Percentiles rank a stretch among this genome's conserved stretches.
Evolutionary conservation across 1,140 invertebrate genomes (phyloP).

Genomic region (Zaprionus capensis): DNA sequence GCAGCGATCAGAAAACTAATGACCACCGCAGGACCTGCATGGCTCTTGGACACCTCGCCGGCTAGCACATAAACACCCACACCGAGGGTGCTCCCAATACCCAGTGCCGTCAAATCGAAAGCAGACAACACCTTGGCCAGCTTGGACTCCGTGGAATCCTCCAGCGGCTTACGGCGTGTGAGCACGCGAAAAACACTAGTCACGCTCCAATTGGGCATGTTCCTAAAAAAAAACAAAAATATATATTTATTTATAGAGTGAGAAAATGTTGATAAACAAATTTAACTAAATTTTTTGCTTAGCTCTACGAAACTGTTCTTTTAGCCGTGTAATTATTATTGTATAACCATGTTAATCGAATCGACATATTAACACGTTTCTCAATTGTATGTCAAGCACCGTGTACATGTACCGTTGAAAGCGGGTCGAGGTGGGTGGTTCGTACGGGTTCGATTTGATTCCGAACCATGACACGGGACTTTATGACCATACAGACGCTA

Average conservation of each 20-base stretch:
- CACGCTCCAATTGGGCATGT: conserved; percentile 72
- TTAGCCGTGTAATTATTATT: conserved; percentile 32
- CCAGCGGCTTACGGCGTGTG: conserved; percentile 76
- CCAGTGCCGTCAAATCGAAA: conserved; percentile 91
- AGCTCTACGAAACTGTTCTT: conserved; percentile 39
- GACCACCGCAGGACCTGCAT: conserved; percentile 93
- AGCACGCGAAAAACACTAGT: conserved; percentile 69
- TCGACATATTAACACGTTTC: conserved; percentile 70
- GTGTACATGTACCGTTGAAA: conserved; percentile 17
- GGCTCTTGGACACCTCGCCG: conserved; percentile 92
- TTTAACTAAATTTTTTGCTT: conserved; percentile 42
- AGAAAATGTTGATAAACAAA: conserved; percentile 13
- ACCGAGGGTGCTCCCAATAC: conserved; percentile 94
- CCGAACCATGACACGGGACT: conserved; percentile 21
- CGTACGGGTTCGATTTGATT: not conserved
- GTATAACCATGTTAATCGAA: conserved; percentile 64
- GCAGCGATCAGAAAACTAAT: conserved; percentile 95
- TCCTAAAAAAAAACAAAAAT: conserved; percentile 40
- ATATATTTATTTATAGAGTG: not conserved
- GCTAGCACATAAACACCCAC: conserved; percentile 97
- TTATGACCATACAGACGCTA: conserved; percentile 41
- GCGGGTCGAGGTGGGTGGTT: conserved; percentile 21
- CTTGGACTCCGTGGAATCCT: conserved; percentile 85
- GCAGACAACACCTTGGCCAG: conserved; percentile 91
- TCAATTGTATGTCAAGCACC: conserved; percentile 38